Conservation (phyloP, 2,888 invertebrate genomes). For the Danaus chrysippus region DNA sequence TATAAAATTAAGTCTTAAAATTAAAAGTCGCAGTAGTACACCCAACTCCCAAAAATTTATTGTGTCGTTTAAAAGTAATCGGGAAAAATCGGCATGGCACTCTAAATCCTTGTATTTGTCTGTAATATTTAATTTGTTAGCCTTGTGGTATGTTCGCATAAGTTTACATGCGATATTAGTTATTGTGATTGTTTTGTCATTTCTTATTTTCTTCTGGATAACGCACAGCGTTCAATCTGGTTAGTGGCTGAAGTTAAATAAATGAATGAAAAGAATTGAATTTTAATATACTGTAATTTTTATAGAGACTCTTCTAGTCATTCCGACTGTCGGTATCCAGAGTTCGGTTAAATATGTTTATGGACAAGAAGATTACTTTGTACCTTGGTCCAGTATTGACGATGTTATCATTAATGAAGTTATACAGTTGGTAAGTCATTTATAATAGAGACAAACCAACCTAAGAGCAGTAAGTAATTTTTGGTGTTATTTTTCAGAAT, state of each 20-base stretch:
- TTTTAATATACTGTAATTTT: conserved; percentile 9
- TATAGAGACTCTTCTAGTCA: conserved; percentile 66
- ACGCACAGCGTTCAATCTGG: conserved; percentile 72
- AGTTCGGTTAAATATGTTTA: conserved; percentile 66
- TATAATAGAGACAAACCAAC: neutral
- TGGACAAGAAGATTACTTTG: conserved; percentile 60
- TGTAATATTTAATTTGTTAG: conserved; percentile 57
- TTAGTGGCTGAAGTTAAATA: conserved; percentile 29
- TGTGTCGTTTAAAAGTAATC: conserved; percentile 56
- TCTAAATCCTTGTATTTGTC: conserved; percentile 53
- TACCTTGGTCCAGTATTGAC: conserved; percentile 66
- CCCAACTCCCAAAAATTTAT: conserved; percentile 60
- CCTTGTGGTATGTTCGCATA: conserved; percentile 53
- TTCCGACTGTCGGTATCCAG: conserved; percentile 70
- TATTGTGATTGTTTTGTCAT: conserved; percentile 55
- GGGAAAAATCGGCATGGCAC: conserved; percentile 49
- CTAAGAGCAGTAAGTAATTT: neutral
- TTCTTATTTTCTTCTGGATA: conserved; percentile 64
- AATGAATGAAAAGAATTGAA: neutral
- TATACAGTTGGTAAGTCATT: conserved; percentile 57
- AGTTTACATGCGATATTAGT: conserved; percentile 54
- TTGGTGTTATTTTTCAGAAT: conserved; percentile 52
- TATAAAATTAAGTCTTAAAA: conserved; percentile 50
- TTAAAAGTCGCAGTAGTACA: conserved; percentile 46
- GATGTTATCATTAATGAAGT: conserved; percentile 75